Evolutionary conservation across 2,113 vertebrate genomes (phyloP).

Genomic region (Calidris pygmaea): DNA sequence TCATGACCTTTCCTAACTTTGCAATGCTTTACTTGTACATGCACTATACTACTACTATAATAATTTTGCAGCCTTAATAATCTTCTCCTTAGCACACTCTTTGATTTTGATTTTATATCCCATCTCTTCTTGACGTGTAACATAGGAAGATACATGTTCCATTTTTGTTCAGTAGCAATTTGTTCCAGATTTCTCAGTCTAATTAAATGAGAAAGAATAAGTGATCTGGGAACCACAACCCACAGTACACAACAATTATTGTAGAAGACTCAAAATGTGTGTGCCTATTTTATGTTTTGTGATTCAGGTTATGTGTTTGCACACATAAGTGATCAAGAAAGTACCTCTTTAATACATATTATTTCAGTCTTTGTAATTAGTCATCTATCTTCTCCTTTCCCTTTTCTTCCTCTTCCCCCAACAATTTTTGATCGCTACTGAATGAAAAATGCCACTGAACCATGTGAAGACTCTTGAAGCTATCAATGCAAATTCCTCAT

Average conservation of each 20-base stretch:
- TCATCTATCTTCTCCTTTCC: neutral
- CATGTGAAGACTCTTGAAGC: neutral
- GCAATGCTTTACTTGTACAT: neutral
- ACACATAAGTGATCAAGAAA: neutral
- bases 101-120: neutral
- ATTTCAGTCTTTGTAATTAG: neutral
- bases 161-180: neutral
- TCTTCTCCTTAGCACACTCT: neutral
- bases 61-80: neutral
- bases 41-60: neutral
- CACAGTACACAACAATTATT: neutral
- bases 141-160: neutral
- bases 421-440: neutral
- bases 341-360: neutral
- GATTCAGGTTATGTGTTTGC: neutral
- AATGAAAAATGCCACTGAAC: neutral
- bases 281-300: neutral
- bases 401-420: neutral
- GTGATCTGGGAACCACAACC: neutral
- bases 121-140: neutral
- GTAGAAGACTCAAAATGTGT: neutral
- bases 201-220: neutral
- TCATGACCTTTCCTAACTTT: neutral
- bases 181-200: neutral
- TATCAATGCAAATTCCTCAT: neutral